These are phyloP conservation scores for Stenurella melanura DNA, from an alignment of 2,888 invertebrate species.

Conservation along the genomic window DNA sequence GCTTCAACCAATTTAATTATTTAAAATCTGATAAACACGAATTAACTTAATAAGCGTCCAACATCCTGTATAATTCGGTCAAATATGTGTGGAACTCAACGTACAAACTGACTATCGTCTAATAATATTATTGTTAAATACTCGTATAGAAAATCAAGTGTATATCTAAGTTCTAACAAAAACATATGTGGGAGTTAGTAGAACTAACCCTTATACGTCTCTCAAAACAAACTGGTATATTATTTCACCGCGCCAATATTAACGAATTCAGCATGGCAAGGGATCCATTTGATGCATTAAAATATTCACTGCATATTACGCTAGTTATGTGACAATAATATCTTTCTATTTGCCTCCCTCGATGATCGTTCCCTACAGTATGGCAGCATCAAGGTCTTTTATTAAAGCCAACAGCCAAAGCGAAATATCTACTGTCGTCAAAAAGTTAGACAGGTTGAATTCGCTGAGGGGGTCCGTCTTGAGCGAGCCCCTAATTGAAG, in stretches of 20 bases:
- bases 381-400: constrained; percentile 89
- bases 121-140: no score
- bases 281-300: constrained; percentile 7
- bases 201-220: not conserved
- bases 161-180: not conserved
- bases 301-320: not conserved
- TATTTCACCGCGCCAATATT: not conserved
- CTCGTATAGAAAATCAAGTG: not conserved
- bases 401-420: constrained; percentile 93
- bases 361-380: constrained; percentile 69
- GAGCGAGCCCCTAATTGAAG: constrained; percentile 88
- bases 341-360: not conserved
- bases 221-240: not conserved
- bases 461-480: constrained; percentile 82
- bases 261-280: not conserved
- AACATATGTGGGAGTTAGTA: not conserved
- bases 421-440: constrained; percentile 77
- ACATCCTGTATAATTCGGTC: no score
- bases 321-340: constrained; percentile 8
- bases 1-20: no score
- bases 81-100: no score
- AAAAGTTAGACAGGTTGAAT: constrained; percentile 79
- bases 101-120: no score
- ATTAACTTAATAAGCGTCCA: no score
- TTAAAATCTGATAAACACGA: no score